Base-by-base conservation (phyloP, 1,140 invertebrate species). In the Drosophila lowei region DNA sequence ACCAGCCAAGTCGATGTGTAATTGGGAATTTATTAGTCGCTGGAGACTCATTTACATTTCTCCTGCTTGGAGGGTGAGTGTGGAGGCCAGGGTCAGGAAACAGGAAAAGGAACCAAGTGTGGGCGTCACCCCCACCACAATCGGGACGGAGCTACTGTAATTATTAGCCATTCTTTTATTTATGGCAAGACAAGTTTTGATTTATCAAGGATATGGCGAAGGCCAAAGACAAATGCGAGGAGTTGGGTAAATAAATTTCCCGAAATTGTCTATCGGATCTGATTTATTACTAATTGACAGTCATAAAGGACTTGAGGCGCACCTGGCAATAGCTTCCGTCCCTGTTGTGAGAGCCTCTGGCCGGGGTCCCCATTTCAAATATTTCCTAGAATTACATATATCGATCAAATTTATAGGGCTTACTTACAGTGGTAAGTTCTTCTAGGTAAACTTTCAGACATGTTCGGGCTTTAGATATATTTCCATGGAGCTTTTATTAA, bases 1-100 rank as follows among this genome's bases (percentile, higher is more conserved):
- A 52, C 53, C 30, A 59, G 68, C 64, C 59, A 62, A 80, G 63
- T 80, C 68, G 58, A 77, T 75, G 81, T 85, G 80, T 85, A 85
- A 85, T 85, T 85, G 80, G 81, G 81, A 85, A 85, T 85, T 85
- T 85, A 85, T 85, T 85, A 85, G 80, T 81, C 80, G 73, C 80
- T 74, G 62, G 80, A 85, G 80, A 85, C 80, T 86, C 81, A 85
- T 85, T 85, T 85, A 85, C 80, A 85, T 85, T 86, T 77, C 67
- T 77, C 71, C 53, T 46, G 18, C 15, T 46, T 42, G 41, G 6
- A 43, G 48, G 49, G 68, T 15, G 18, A 16, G n/a, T 15, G 30
- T 15, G 52, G 48, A 42, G 2, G 15, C 43, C 18, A 28, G 44
- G 28, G 21, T 3, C 21, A 23, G n/a, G 21, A 2, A 23, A 23